Conservation (phyloP, 2,113 vertebrate species). For the Ginglymostoma cirratum region DNA sequence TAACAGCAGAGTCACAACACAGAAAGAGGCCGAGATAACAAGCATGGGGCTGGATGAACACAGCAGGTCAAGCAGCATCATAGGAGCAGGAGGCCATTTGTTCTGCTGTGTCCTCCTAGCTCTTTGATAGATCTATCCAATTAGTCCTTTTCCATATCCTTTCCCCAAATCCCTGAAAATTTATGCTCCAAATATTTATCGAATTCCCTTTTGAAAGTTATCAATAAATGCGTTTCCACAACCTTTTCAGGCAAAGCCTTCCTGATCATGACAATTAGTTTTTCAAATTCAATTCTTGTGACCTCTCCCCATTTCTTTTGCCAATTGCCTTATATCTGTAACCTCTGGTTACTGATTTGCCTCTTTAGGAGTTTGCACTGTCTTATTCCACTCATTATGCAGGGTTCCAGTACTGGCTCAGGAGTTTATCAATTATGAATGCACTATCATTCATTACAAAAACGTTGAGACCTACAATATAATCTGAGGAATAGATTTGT, state of each 20-base stretch:
- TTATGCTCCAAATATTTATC: background rate
- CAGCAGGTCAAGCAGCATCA: too few species aligned
- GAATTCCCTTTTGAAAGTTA: background rate
- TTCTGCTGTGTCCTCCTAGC: background rate
- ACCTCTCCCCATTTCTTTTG: background rate
- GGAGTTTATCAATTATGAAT: background rate
- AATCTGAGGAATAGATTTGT: background rate
- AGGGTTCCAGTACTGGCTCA: background rate
- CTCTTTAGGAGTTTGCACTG: background rate
- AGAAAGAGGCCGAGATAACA: too few species aligned
- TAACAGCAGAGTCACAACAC: background rate
- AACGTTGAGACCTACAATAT: background rate
- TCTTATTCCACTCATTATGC: background rate
- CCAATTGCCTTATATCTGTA: background rate
- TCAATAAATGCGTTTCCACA: background rate
- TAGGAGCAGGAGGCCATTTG: too few species aligned
- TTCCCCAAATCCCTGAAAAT: background rate
- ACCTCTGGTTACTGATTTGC: background rate
- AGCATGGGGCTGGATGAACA: too few species aligned
- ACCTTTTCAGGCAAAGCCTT: background rate
- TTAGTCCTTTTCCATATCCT: background rate
- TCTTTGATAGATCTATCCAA: background rate
- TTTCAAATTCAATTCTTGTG: background rate
- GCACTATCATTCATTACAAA: background rate
- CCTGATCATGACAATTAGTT: background rate